Evolutionary conservation across 2,888 invertebrate genomes (phyloP).

Genomic region (Asteroscopus sphinx): DNA sequence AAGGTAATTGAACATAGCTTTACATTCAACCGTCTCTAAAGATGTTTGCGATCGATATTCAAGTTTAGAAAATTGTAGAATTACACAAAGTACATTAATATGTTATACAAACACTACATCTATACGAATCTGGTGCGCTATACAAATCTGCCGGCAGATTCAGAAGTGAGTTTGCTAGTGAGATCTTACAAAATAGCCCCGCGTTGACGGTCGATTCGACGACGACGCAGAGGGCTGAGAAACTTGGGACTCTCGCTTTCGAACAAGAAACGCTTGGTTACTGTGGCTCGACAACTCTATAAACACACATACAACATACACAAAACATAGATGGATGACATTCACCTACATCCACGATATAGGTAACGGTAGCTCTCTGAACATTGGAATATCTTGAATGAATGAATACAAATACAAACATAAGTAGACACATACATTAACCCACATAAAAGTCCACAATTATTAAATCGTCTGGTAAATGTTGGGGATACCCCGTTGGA

Average conservation of each 20-base stretch:
- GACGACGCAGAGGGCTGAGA: constrained; percentile 73
- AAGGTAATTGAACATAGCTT: constrained; percentile 29
- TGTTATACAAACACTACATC: constrained; percentile 50
- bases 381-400: constrained; percentile 65
- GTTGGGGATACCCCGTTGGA: constrained; percentile 87
- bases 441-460: constrained; percentile 81
- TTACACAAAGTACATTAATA: constrained; percentile 22
- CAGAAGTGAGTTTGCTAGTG: no score
- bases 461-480: constrained; percentile 86
- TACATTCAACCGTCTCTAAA: constrained; percentile 8
- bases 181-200: no score
- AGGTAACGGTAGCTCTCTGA: constrained; percentile 58
- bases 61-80: constrained; percentile 10
- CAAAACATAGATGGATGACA: constrained; percentile 74
- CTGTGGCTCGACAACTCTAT: constrained; percentile 74
- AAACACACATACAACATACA: constrained; percentile 68
- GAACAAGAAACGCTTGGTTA: constrained; percentile 79
- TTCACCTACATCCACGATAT: constrained; percentile 70
- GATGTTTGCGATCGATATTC: constrained; percentile 17
- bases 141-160: no score
- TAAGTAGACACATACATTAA: constrained; percentile 73
- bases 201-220: constrained; percentile 69
- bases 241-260: constrained; percentile 86
- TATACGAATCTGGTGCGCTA: constrained; percentile 66
- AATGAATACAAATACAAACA: constrained; percentile 68